A percentile compares a stretch with the other conserved stretches of the same genome.
phyloP scores from a whole-genome alignment of 2,888 invertebrate species.

The Villa cingulata region DNA sequence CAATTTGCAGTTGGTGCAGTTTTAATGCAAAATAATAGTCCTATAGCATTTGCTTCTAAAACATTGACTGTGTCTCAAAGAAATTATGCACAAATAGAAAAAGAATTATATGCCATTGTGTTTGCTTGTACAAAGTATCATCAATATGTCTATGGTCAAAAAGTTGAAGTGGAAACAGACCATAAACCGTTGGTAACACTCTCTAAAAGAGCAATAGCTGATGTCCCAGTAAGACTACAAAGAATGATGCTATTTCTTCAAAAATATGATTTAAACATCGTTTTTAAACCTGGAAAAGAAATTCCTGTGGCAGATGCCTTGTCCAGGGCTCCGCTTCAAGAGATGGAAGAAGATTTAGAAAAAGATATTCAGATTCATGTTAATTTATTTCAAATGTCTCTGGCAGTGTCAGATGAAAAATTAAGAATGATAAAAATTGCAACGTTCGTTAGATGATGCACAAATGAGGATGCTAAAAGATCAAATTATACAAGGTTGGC shows the following conservation, averaged over 20 bases:
- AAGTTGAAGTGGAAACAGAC: conserved; percentile 10
- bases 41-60: conserved; percentile 17
- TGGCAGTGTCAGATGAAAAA: conserved; percentile 13
- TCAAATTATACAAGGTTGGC: conserved; percentile 12
- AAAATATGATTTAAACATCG: conserved; percentile 13
- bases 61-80: conserved; percentile 17
- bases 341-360: conserved; percentile 6
- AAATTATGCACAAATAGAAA: conserved; percentile 13
- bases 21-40: conserved; percentile 7
- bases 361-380: conserved; percentile 9
- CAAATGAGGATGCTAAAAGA: conserved; percentile 3
- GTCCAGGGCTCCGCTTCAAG: conserved; percentile 3
- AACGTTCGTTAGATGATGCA: too few relatives aligned
- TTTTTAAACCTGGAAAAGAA: conserved; percentile 15
- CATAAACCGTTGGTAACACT: conserved; percentile 12
- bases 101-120: conserved; percentile 13
- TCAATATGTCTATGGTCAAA: conserved; percentile 12
- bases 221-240: conserved; percentile 11
- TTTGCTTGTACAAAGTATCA: conserved; percentile 15
- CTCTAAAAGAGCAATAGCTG: conserved; percentile 10
- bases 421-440: too few relatives aligned
- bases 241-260: conserved; percentile 11
- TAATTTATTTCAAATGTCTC: too few relatives aligned
- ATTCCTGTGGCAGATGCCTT: conserved; percentile 14
- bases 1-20: conserved; percentile 5